phyloP scores from a whole-genome alignment of 2,888 invertebrate species.

The Slavum lentiscoides region DNA sequence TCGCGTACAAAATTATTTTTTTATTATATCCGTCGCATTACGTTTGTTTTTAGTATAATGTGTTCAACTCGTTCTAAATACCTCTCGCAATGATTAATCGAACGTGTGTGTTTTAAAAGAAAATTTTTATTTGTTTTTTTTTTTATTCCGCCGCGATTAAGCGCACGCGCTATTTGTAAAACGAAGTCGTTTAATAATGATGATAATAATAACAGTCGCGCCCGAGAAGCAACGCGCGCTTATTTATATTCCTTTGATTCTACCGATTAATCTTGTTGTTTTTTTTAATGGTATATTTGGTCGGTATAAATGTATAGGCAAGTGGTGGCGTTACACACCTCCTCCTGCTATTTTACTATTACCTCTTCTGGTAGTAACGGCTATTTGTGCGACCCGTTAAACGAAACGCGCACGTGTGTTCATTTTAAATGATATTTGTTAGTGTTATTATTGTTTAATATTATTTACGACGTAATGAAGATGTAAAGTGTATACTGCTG shows the following conservation, averaged over 20 bases:
- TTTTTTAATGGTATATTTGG: neutral
- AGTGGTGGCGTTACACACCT: neutral
- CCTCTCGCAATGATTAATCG: slow-evolving; percentile 14
- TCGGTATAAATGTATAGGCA: neutral
- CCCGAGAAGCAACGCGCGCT: neutral
- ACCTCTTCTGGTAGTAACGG: too few species aligned
- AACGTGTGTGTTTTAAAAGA: neutral
- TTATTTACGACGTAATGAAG: neutral
- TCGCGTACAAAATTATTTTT: neutral
- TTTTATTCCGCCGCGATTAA: neutral
- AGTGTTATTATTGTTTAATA: neutral
- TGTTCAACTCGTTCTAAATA: slow-evolving; percentile 17
- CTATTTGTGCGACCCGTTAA: neutral
- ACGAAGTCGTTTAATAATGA: slow-evolving; percentile 7
- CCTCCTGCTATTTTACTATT: too few species aligned
- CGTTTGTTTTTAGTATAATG: neutral
- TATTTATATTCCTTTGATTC: slow-evolving; percentile 13
- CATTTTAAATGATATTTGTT: neutral
- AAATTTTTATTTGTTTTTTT: neutral
- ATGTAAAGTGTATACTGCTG: neutral
- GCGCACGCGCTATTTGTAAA: slow-evolving; percentile 6
- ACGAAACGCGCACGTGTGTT: neutral
- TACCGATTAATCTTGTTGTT: slow-evolving; percentile 31
- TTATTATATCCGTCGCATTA: neutral
- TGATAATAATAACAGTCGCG: neutral